A percentile compares a stretch with the other conserved stretches of the same genome.
Evolutionary conservation across 2,888 invertebrate genomes (phyloP).

Genomic region (Chalcosyrphus nemorum): DNA sequence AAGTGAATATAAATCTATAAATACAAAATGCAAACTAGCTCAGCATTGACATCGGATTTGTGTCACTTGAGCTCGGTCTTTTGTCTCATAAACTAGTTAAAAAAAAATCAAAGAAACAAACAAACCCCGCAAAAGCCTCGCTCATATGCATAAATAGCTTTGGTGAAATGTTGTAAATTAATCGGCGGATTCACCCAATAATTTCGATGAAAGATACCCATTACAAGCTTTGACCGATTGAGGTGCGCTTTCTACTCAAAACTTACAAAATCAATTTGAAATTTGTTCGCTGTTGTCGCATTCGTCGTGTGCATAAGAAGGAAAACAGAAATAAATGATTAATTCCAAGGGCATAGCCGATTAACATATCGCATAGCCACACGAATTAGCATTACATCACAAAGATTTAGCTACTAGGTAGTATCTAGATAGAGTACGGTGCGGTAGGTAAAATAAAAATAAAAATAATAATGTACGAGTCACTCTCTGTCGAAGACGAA

Average conservation of each 20-base stretch:
- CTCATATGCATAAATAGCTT: conserved; percentile 50
- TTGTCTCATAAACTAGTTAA: conserved; percentile 37
- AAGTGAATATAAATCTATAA: conserved; percentile 34
- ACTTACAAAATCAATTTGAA: conserved; percentile 47
- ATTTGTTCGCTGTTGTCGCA: conserved; percentile 14
- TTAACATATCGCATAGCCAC: conserved; percentile 44
- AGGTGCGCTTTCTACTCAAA: conserved; percentile 46
- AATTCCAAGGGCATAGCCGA: conserved; percentile 61
- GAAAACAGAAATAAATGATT: conserved; percentile 36
- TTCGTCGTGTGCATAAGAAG: conserved; percentile 17
- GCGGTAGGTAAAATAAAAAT: background rate
- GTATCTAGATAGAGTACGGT: conserved; percentile 2
- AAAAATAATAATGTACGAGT: too few relatives aligned
- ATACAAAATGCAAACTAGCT: conserved; percentile 12
- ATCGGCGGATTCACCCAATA: conserved; percentile 4
- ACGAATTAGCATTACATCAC: conserved; percentile 46
- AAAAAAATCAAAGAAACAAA: background rate
- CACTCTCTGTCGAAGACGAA: conserved; percentile 3
- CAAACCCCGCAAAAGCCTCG: background rate
- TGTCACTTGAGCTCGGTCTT: background rate
- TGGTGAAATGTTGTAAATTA: conserved; percentile 26
- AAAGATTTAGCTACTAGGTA: conserved; percentile 31
- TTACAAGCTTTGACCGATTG: background rate
- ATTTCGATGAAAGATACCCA: conserved; percentile 12
- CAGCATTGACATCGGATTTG: conserved; percentile 14